A percentile compares a stretch with the other conserved stretches of the same genome.
Evolutionary conservation across 2,797 vertebrate species (phyloP).

Genomic region (Paramormyrops hopkinsi): DNA sequence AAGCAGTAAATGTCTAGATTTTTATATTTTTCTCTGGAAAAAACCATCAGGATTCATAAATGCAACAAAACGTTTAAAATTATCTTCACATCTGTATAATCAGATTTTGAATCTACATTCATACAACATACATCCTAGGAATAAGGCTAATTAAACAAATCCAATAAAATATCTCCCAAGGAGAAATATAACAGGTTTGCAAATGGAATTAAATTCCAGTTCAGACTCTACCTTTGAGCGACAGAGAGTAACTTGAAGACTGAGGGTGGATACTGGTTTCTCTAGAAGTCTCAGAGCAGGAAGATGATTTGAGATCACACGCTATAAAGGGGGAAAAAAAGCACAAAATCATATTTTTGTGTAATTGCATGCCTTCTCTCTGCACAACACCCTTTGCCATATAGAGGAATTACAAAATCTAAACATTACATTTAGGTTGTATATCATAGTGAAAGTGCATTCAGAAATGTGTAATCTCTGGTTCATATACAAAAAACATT

Average conservation of each 20-base stretch:
- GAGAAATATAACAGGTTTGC: background rate
- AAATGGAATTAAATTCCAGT: slow-evolving; percentile 18
- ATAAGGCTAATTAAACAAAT: background rate
- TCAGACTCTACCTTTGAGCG: slow-evolving; percentile 16
- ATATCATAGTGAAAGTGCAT: background rate
- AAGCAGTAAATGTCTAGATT: background rate
- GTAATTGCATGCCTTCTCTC: background rate
- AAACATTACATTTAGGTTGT: background rate
- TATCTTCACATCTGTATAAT: background rate
- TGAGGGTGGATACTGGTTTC: slow-evolving; percentile 16
- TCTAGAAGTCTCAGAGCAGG: slow-evolving; percentile 12
- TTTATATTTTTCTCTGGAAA: background rate
- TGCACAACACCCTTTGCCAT: background rate
- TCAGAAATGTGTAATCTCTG: background rate
- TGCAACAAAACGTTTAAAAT: background rate
- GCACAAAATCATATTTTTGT: slow-evolving; percentile 13
- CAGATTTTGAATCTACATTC: background rate
- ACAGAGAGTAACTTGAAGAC: slow-evolving; percentile 12
- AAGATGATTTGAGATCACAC: slow-evolving; percentile 17
- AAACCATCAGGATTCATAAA: background rate
- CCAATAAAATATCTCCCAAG: background rate
- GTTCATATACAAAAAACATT: background rate
- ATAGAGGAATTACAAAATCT: background rate
- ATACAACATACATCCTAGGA: background rate
- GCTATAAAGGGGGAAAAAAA: slow-evolving; percentile 11